A percentile compares a stretch with the other conserved stretches of the same genome.
Conservation (phyloP, 1,140 invertebrate species). For the Mya arenaria region DNA sequence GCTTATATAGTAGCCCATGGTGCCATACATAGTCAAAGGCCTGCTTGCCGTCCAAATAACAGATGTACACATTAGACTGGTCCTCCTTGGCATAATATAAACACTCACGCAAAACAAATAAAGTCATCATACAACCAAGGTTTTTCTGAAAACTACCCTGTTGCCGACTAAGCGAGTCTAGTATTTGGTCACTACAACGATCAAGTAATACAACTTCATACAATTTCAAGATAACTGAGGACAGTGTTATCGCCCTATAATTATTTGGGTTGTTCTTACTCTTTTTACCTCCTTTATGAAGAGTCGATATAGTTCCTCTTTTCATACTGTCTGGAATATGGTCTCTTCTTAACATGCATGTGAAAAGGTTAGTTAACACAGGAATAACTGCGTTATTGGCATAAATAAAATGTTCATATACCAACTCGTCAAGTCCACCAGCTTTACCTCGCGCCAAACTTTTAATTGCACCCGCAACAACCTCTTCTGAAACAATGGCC, state of each 20-base stretch:
- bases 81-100: background rate
- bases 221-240: background rate
- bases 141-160: background rate
- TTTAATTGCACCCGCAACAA: too few relatives aligned
- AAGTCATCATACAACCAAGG: background rate
- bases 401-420: conserved; percentile 27
- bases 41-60: conserved; percentile 4
- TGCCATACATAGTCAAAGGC: conserved; percentile 15
- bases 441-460: too few relatives aligned
- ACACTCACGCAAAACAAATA: background rate
- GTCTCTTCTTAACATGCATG: background rate
- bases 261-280: background rate
- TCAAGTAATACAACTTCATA: background rate
- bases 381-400: background rate
- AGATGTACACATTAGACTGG: conserved; percentile 1
- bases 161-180: background rate
- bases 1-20: conserved; percentile 7
- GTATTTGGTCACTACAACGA: background rate
- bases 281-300: conserved; percentile 36
- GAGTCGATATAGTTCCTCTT: background rate
- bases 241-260: background rate
- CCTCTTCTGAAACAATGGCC: too few relatives aligned
- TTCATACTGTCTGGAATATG: conserved; percentile 31
- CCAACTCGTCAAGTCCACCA: background rate
- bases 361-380: background rate